These are phyloP conservation scores for Mesopsocus fuscifrons DNA, from an alignment of 2,888 invertebrate species.

Conservation along the genomic window DNA sequence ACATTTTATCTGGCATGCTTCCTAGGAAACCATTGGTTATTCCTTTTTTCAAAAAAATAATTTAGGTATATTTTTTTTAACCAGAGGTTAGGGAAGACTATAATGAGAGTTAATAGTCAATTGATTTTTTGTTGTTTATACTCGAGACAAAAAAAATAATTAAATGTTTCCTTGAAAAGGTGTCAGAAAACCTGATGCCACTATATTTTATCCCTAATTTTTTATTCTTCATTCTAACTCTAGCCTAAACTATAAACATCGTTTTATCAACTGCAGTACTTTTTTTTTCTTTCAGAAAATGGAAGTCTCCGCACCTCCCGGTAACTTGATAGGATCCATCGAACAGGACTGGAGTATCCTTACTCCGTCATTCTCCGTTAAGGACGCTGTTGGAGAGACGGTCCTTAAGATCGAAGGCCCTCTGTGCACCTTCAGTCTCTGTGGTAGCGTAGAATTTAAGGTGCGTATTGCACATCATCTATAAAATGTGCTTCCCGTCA, in stretches of 20 bases:
- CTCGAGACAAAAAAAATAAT: too few relatives aligned
- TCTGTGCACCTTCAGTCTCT: slow-evolving; percentile 36
- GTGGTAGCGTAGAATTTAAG: slow-evolving; percentile 60
- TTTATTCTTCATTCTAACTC: too few relatives aligned
- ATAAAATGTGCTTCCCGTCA: too few relatives aligned
- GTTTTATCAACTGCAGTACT: not conserved
- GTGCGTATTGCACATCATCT: slow-evolving; percentile 27
- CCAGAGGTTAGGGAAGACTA: too few relatives aligned
- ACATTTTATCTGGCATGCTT: not conserved
- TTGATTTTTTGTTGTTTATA: too few relatives aligned
- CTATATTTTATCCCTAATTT: too few relatives aligned
- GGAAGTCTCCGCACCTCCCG: slow-evolving; percentile 58
- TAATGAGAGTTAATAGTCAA: too few relatives aligned
- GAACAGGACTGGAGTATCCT: slow-evolving; percentile 61
- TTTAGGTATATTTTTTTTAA: too few relatives aligned
- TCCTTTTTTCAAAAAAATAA: not conserved
- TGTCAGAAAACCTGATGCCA: too few relatives aligned
- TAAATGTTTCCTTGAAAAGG: too few relatives aligned
- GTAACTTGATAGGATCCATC: slow-evolving; percentile 45
- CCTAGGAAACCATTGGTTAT: not conserved
- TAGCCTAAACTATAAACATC: too few relatives aligned
- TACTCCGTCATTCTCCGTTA: slow-evolving; percentile 50
- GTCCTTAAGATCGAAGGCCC: slow-evolving; percentile 69
- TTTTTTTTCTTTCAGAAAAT: slow-evolving; percentile 35
- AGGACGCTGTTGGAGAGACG: slow-evolving; percentile 51